Percentiles rank a stretch among this genome's conserved stretches.
phyloP scores from a whole-genome alignment of 1,140 invertebrate genomes.

The Dendrolimus kikuchii region DNA sequence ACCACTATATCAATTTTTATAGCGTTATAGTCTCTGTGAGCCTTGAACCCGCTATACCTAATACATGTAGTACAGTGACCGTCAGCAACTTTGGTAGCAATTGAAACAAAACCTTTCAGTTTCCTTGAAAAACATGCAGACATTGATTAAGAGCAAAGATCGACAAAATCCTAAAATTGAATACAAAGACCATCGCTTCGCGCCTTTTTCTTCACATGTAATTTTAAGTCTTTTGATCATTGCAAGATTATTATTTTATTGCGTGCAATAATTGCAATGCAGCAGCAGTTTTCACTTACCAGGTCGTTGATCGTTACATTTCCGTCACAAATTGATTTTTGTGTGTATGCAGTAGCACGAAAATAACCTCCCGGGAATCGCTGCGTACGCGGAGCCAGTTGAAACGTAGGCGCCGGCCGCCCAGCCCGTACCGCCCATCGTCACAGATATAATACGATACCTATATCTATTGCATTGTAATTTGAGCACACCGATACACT shows the following conservation, averaged over 20 bases:
- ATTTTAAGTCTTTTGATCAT: not conserved
- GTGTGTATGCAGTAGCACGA: constrained; percentile 58
- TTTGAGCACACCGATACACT: not conserved
- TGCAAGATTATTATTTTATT: constrained; percentile 1
- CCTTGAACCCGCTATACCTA: too few species aligned
- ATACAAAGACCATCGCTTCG: too few species aligned
- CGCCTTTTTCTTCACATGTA: too few species aligned
- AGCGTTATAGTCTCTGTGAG: too few species aligned
- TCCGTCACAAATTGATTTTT: constrained; percentile 63
- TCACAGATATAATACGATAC: constrained; percentile 21
- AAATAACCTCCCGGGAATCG: constrained; percentile 64
- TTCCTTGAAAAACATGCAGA: too few species aligned
- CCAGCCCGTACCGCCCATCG: constrained; percentile 31
- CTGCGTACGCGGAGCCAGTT: constrained; percentile 54
- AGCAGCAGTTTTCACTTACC: constrained; percentile 28
- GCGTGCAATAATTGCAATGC: constrained; percentile 6
- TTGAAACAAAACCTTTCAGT: too few species aligned
- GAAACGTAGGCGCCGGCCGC: constrained; percentile 32
- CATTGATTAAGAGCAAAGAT: too few species aligned
- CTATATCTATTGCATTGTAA: not conserved
- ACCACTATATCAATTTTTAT: too few species aligned
- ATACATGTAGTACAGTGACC: too few species aligned
- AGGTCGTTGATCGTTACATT: constrained; percentile 68
- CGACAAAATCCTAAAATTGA: too few species aligned
- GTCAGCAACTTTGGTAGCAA: too few species aligned